These are phyloP conservation scores for Laspeyria flexula DNA, from an alignment of 2,888 invertebrate species.

Conservation along the genomic window DNA sequence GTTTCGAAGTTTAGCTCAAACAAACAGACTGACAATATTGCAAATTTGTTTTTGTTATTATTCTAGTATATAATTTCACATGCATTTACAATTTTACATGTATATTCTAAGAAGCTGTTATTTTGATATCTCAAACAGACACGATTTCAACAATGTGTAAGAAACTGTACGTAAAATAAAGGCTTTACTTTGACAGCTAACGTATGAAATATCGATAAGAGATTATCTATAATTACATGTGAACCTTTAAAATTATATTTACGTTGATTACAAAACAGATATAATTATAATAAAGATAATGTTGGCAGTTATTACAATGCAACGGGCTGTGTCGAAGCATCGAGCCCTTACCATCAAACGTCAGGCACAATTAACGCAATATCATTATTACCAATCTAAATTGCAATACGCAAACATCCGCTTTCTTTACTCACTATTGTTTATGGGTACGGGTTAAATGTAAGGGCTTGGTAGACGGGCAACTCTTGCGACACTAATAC, in stretches of 20 bases:
- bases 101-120: too few relatives aligned
- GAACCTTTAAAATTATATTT: conserved; percentile 41
- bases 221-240: conserved; percentile 39
- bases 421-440: conserved; percentile 62
- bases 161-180: neutral
- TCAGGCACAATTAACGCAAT: conserved; percentile 73
- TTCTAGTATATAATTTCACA: too few relatives aligned
- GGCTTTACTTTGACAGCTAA: neutral
- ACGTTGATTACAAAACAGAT: conserved; percentile 35
- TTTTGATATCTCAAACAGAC: too few relatives aligned
- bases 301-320: conserved; percentile 40
- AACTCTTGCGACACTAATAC: neutral
- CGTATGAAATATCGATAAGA: conserved; percentile 21
- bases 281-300: conserved; percentile 46
- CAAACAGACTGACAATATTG: too few relatives aligned
- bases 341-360: conserved; percentile 42
- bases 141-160: neutral
- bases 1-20: too few relatives aligned
- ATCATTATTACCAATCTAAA: conserved; percentile 77
- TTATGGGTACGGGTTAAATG: conserved; percentile 42
- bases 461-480: conserved; percentile 29
- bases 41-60: too few relatives aligned
- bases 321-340: conserved; percentile 36
- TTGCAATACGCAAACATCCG: conserved; percentile 79
- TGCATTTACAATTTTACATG: too few relatives aligned